Evolutionary conservation across 2,113 vertebrate species (phyloP), one percentile per base, ranked within the genome.

Genomic region (Aythya baeri): DNA sequence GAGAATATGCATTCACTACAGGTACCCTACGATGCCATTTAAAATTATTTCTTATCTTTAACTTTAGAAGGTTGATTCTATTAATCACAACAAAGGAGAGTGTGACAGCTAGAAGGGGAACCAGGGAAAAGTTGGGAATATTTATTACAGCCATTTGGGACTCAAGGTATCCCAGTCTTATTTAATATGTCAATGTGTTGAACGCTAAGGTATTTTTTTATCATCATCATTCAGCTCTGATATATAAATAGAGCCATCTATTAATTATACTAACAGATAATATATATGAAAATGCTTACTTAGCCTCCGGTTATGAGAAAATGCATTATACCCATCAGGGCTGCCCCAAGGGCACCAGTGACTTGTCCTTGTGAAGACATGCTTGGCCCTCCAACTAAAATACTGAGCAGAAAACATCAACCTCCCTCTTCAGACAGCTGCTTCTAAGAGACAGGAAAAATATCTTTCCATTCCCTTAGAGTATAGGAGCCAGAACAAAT

Each of bases 261-360:
- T 95, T 91, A 96, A 94, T 92, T 95, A 89, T 52, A 58, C 34
- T 61, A 86, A 41, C 23, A 88, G 80, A 79, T 76, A 34, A 96
- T 66, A 54, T 34, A 65, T 57, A 72, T 49, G 54, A 78, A 88
- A 74, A 78, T 20, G 14, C 34, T 41, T 93, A n/a, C 80, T 90
- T 95, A 78, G 32, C 29, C 83, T 90, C 26, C 62, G 82, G 49
- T 79, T 79, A 70, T 18, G 52, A 87, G 34, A 87, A 92, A 86
- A 90, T 66, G 17, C 8, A 38, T 88, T 76, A 70, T 41, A 70
- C 8, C 46, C 38, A 72, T 65, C 66, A 82, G 54, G 23, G n/a
- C 44, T 95, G 49, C 50, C 76, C 62, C 52, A 83, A 96, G 83
- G 62, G 34, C 31, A 8, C 17, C 52, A 55, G 13, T 58, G 38